Evolutionary conservation across 2,797 vertebrate genomes (phyloP), one percentile per base, ranked within the genome.

Genomic region (Alectoris magna): DNA sequence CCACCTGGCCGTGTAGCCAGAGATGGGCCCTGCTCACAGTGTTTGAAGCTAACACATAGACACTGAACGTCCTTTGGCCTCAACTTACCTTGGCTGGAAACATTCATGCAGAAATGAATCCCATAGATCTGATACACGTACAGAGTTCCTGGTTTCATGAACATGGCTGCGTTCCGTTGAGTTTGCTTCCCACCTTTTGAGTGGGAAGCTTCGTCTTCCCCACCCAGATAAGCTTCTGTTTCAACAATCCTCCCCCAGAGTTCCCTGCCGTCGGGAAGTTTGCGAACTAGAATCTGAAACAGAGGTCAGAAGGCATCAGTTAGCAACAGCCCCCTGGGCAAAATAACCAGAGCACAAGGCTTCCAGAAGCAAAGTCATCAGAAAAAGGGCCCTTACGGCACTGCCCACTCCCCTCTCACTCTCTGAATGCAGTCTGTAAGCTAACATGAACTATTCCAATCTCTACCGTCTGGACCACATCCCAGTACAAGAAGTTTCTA

Each of bases 121-220:
- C 99, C 99, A 0, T 99, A 99, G 96, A 99, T 99, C 74, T 98
- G 91, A 91, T 99, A 99, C 26, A 99, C 99, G 0, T 99, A 99
- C 68, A 99, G 97, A 15, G 99, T 99, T 59, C 99, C 99, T 0
- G 99, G 99, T 76, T 97, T 98, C 99, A 99, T 99, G 97, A 99
- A 99, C 99, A 99, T 99, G 9, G 99, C 98, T 0, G 97, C 93
- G 41, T 99, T 99, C 29, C 99, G 98, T 22, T 98, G 90, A 0
- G 99, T 99, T 91, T 98, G 98, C 95, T 98, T 99, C 66, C 99
- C 99, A 12, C 99, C 99, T 26, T 98, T 98, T 0, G 99, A 99
- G 94, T 99, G 99, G 27, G 99, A 99, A 4, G 99, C 99, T 87
- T 98, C 97, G 94, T 99, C 99, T 38, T 99, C 98, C 5, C 99